Percentiles rank a stretch among this genome's conserved stretches.
Evolutionary conservation across 2,888 invertebrate genomes (phyloP).

Genomic region (Lottia scabra): DNA sequence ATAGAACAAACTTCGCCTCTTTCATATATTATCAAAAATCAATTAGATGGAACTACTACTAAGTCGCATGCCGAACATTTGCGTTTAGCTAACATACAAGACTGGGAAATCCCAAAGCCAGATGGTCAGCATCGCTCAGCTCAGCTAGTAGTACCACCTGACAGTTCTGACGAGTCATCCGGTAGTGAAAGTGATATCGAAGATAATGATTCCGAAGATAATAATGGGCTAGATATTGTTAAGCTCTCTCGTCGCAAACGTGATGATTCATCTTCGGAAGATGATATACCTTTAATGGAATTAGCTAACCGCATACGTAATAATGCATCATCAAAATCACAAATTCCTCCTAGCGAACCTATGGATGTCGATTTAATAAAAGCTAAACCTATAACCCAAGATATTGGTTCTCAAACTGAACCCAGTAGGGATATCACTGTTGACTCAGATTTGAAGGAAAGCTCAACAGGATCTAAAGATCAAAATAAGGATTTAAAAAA

Average conservation of each 20-base stretch:
- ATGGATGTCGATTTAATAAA: no score
- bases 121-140: not conserved
- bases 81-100: not conserved
- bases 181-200: not conserved
- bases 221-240: not conserved
- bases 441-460: no score
- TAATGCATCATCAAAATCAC: no score
- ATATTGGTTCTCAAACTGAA: no score
- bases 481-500: not conserved
- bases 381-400: no score
- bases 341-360: no score
- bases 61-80: not conserved
- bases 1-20: not conserved
- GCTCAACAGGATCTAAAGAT: not conserved
- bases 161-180: not conserved
- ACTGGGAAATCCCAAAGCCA: not conserved
- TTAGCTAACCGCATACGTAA: not conserved
- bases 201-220: not conserved
- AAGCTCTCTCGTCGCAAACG: not conserved
- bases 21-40: not conserved
- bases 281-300: constrained; percentile 11
- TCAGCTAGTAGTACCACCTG: not conserved
- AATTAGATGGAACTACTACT: not conserved
- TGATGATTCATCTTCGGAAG: not conserved
- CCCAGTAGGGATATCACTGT: no score